Percentiles rank a stretch among this genome's conserved stretches.
Conservation (phyloP, 2,888 invertebrate species). For the Tigriopus californicus region DNA sequence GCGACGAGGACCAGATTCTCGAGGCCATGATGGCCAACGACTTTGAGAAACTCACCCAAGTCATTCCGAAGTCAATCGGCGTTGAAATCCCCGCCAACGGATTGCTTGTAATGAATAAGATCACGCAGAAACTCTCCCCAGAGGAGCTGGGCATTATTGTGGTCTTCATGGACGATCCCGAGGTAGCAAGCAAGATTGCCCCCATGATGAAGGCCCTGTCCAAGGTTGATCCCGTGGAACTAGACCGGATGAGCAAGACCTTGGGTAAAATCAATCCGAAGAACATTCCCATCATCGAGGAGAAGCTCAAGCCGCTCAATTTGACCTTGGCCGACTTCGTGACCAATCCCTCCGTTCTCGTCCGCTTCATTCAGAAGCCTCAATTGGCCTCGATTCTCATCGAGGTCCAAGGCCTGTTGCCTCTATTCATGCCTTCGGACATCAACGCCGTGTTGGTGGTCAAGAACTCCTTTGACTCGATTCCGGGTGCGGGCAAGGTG, state of each 20-base stretch:
- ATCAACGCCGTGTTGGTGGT: background rate
- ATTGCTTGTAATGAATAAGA: too few species aligned
- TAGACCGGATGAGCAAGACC: background rate
- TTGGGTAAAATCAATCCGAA: background rate
- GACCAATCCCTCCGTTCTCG: background rate
- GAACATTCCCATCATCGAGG: constrained; percentile 1
- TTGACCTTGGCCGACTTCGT: constrained; percentile 2
- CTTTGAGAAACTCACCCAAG: too few species aligned
- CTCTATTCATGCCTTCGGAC: background rate
- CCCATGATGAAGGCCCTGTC: background rate
- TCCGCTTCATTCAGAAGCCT: background rate
- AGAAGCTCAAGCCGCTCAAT: background rate
- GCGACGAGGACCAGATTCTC: too few species aligned
- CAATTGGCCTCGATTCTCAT: constrained; percentile 5
- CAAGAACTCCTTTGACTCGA: constrained; percentile 4
- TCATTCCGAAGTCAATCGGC: too few species aligned
- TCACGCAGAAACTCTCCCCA: background rate
- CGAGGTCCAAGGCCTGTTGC: constrained; percentile 1
- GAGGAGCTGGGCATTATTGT: background rate
- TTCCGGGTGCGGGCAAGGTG: background rate
- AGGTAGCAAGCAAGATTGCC: background rate
- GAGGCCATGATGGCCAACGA: too few species aligned
- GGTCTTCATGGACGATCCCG: background rate
- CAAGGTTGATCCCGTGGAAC: background rate
- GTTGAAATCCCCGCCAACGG: too few species aligned